These are phyloP conservation scores for Toxostoma redivivum DNA, from an alignment of 2,113 vertebrate species.

Conservation along the genomic window DNA sequence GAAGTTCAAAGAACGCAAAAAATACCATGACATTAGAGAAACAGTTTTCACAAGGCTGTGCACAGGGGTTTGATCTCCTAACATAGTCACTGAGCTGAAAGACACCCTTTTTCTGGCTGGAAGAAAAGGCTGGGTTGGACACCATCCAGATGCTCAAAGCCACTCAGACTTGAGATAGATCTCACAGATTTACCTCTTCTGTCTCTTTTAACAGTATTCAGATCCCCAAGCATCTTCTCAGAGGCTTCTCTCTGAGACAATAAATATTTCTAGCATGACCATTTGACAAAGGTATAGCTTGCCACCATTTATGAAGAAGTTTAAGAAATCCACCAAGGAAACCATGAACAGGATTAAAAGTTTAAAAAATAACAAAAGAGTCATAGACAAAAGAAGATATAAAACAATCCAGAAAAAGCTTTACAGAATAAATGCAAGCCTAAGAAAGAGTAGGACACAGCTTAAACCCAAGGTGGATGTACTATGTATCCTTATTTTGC, in stretches of 20 bases:
- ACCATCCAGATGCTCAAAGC: neutral
- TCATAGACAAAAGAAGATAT: neutral
- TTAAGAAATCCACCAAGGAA: neutral
- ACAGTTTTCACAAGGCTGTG: neutral
- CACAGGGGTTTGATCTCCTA: neutral
- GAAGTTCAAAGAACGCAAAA: slow-evolving; percentile 5
- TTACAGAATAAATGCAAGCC: neutral
- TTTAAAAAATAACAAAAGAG: neutral
- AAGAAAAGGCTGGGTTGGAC: neutral
- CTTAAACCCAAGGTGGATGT: neutral
- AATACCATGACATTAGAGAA: neutral
- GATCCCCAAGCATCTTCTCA: neutral
- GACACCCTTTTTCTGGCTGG: neutral
- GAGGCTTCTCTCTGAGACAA: neutral
- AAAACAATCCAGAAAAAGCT: neutral
- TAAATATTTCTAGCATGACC: neutral
- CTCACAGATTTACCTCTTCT: neutral
- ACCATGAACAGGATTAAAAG: neutral
- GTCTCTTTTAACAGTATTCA: neutral
- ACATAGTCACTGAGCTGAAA: neutral
- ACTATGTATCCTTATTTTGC: neutral
- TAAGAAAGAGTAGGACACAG: neutral
- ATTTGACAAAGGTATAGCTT: neutral
- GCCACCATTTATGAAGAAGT: neutral
- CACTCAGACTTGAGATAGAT: neutral